Evolutionary conservation across 1,140 invertebrate genomes (phyloP).

Genomic region (Calycopis cecrops): DNA sequence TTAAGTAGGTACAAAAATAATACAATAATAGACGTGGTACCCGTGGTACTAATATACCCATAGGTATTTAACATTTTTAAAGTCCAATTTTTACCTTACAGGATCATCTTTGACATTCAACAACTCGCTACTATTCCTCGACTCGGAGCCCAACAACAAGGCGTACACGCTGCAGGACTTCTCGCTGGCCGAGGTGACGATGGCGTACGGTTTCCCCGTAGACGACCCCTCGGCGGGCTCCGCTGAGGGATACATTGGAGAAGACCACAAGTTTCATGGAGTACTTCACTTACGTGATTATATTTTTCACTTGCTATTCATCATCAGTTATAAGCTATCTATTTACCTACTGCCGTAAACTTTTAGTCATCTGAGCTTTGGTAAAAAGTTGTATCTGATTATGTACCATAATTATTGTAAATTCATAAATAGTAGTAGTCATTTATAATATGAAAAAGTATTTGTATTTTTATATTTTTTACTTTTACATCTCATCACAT

Average conservation of each 20-base stretch:
- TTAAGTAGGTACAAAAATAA: too few species aligned
- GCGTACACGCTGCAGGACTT: conserved; percentile 13
- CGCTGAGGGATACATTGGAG: conserved; percentile 59
- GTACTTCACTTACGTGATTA: conserved; percentile 52
- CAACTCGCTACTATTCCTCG: conserved; percentile 36
- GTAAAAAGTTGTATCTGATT: too few species aligned
- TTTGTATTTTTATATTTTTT: too few species aligned
- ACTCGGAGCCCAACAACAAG: conserved; percentile 34
- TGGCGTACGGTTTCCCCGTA: conserved; percentile 55
- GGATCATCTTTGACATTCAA: conserved; percentile 34
- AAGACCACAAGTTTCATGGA: conserved; percentile 58
- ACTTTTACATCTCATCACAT: too few species aligned
- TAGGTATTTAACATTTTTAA: too few species aligned
- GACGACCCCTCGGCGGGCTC: conserved; percentile 43
- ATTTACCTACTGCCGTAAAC: too few species aligned
- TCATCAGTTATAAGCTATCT: too few species aligned
- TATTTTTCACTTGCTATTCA: not conserved
- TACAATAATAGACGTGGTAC: too few species aligned
- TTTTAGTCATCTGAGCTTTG: too few species aligned
- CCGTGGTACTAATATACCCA: not conserved
- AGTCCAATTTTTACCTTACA: conserved; percentile 16
- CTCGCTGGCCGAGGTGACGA: conserved; percentile 36
- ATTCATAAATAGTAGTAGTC: too few species aligned
- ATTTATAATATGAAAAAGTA: too few species aligned
- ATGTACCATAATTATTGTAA: too few species aligned